Percentiles rank a stretch among this genome's conserved stretches.
Evolutionary conservation across 2,113 vertebrate species (phyloP).

Genomic region (Hydropotes inermis): DNA sequence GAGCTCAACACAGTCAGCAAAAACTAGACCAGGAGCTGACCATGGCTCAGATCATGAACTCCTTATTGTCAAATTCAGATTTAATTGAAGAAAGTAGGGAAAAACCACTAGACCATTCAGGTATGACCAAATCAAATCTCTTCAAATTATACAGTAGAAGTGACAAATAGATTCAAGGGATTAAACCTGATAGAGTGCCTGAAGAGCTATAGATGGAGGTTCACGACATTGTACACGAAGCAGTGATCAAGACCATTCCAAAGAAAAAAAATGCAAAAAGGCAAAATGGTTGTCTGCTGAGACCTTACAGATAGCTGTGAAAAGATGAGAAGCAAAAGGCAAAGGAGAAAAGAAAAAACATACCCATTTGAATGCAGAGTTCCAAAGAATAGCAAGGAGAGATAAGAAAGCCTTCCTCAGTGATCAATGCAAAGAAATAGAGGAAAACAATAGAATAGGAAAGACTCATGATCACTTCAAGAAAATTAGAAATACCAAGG

Average conservation of each 20-base stretch:
- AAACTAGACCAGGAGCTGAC: background rate
- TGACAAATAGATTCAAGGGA: background rate
- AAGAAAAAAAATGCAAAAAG: background rate
- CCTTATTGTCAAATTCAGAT: background rate
- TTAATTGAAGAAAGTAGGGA: background rate
- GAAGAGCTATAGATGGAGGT: background rate
- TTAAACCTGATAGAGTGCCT: background rate
- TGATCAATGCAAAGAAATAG: background rate
- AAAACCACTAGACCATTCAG: background rate
- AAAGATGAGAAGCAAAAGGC: background rate
- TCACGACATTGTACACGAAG: background rate
- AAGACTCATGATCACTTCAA: background rate
- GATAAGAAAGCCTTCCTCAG: background rate
- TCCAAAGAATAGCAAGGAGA: background rate
- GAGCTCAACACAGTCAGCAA: background rate
- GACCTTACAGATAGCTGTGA: background rate
- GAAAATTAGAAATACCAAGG: background rate
- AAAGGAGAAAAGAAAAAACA: background rate
- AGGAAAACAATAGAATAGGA: background rate
- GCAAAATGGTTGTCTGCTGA: background rate
- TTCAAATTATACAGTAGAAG: background rate
- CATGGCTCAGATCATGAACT: background rate
- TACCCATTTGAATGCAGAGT: background rate
- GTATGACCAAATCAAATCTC: background rate
- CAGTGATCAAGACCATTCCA: background rate